Conservation (phyloP, 2,888 invertebrate species). For the Lasius platythorax region DNA sequence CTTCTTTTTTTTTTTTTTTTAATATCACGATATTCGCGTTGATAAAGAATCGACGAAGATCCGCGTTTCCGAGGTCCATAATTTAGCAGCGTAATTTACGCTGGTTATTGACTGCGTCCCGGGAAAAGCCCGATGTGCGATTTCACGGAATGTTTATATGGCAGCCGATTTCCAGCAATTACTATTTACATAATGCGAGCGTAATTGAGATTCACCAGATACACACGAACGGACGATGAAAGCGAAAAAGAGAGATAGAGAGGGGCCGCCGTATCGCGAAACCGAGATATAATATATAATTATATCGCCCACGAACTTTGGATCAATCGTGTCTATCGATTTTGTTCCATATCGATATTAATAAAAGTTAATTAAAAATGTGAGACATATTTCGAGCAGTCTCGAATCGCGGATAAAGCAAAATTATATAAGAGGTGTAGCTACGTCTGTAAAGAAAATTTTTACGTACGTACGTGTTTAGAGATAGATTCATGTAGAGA, state of each 20-base stretch:
- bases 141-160: background rate
- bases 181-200: background rate
- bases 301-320: background rate
- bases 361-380: background rate
- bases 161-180: background rate
- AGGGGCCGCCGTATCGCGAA: background rate
- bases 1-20: background rate
- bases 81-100: background rate
- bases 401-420: background rate
- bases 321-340: background rate
- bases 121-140: background rate
- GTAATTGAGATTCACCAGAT: background rate
- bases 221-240: background rate
- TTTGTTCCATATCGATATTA: background rate
- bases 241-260: background rate
- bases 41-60: background rate
- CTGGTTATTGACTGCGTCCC: background rate
- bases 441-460: background rate
- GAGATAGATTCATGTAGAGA: background rate
- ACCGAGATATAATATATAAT: slow-evolving; percentile 12
- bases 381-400: background rate
- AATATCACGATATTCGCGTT: background rate
- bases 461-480: background rate
- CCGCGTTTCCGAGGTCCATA: background rate
- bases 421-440: background rate